These are phyloP conservation scores for Berghia stephanieae DNA, from an alignment of 1,140 invertebrate species.

Conservation along the genomic window DNA sequence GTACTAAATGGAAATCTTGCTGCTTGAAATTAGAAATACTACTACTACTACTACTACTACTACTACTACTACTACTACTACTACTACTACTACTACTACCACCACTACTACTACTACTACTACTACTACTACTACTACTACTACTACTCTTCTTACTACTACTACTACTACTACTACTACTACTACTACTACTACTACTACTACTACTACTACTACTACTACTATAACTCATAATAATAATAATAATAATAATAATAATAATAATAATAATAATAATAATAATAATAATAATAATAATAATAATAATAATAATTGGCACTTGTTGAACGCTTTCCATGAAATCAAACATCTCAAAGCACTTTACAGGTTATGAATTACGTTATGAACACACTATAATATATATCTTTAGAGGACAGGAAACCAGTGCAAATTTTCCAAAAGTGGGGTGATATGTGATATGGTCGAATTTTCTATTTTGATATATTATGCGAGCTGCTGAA, in stretches of 20 bases:
- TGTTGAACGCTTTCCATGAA: too few relatives aligned
- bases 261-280: not conserved
- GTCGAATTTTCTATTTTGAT: too few relatives aligned
- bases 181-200: constrained; percentile 18
- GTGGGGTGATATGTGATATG: too few relatives aligned
- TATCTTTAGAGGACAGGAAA: too few relatives aligned
- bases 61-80: constrained; percentile 20
- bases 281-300: not conserved
- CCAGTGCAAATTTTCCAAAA: too few relatives aligned
- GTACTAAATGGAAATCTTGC: too few relatives aligned
- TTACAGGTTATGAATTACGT: too few relatives aligned
- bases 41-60: constrained; percentile 1
- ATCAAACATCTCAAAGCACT: too few relatives aligned
- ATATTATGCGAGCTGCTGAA: too few relatives aligned
- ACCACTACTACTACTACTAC: constrained; percentile 30
- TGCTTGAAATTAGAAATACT: too few relatives aligned
- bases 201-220: constrained; percentile 26
- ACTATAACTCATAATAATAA: too few relatives aligned
- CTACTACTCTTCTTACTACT: constrained; percentile 6
- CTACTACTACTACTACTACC: constrained; percentile 1
- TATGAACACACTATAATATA: not conserved
- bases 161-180: not conserved
- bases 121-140: constrained; percentile 27
- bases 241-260: not conserved
- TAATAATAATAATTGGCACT: not conserved